Evolutionary conservation across 1,140 invertebrate genomes (phyloP).

Genomic region (Goniozus legneri): DNA sequence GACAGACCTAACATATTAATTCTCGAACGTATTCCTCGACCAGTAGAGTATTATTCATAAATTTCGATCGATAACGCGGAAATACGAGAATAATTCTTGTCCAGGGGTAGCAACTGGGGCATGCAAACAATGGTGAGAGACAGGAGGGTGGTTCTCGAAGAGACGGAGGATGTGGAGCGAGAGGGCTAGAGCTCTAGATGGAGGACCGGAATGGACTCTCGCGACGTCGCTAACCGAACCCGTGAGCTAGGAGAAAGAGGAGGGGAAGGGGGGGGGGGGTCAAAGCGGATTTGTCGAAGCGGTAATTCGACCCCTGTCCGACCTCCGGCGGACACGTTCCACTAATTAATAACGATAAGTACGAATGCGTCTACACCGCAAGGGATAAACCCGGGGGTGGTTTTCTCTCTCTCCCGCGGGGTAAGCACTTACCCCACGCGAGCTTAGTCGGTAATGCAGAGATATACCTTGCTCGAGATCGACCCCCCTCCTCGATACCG

Average conservation of each 20-base stretch:
- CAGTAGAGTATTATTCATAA: too few species aligned
- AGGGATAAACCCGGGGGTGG: slow-evolving; percentile 34
- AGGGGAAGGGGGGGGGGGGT: too few species aligned
- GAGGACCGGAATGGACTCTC: too few species aligned
- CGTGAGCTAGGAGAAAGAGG: too few species aligned
- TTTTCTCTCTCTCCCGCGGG: slow-evolving; percentile 24
- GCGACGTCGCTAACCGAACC: too few species aligned
- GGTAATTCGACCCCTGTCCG: slow-evolving; percentile 22
- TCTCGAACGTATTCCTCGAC: too few species aligned
- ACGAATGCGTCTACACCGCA: slow-evolving; percentile 45
- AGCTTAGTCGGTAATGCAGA: slow-evolving; percentile 22
- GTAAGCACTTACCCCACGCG: slow-evolving; percentile 15
- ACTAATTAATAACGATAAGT: slow-evolving; percentile 47
- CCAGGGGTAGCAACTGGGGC: background rate
- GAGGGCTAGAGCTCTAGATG: too few species aligned
- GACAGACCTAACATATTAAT: too few species aligned
- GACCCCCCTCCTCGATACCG: background rate
- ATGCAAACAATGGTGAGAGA: slow-evolving; percentile 4
- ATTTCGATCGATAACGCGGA: too few species aligned
- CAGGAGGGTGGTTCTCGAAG: too few species aligned
- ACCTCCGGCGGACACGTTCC: slow-evolving; percentile 21
- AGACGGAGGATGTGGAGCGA: background rate
- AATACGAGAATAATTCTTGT: background rate
- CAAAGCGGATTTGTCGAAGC: background rate
- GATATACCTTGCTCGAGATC: slow-evolving; percentile 13